Conservation (phyloP, 2,888 invertebrate species). For the Mythimna vitellina region DNA sequence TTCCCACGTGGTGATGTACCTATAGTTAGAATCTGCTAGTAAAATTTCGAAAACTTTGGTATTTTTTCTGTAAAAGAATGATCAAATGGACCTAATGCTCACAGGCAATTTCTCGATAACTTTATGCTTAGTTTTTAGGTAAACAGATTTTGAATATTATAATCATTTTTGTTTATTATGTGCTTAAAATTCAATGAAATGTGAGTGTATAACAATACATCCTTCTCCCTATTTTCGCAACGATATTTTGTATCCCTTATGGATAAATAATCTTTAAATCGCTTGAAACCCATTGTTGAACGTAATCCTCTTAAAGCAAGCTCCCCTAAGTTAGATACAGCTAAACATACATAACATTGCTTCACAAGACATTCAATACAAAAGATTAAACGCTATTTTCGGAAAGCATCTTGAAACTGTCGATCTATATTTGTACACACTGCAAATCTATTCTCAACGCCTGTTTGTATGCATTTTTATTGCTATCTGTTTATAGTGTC, state of each 20-base stretch:
- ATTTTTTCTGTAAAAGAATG: not conserved
- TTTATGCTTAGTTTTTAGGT: not conserved
- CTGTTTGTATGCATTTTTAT: not conserved
- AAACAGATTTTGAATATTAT: not conserved
- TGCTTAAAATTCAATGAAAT: not conserved
- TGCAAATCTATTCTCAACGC: not conserved
- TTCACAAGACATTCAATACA: constrained; percentile 1
- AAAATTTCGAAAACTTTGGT: not conserved
- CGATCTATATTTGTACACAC: not conserved
- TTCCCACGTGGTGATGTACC: not conserved
- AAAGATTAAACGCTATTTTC: constrained; percentile 17
- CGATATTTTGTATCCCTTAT: constrained; percentile 6
- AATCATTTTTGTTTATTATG: not conserved
- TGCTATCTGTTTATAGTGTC: not conserved
- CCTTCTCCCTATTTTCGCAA: not conserved
- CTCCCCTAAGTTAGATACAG: constrained; percentile 35
- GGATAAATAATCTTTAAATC: constrained; percentile 31
- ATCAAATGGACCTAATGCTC: not conserved
- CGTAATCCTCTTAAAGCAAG: constrained; percentile 49
- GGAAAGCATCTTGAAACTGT: not conserved
- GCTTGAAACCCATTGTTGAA: constrained; percentile 32
- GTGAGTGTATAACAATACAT: not conserved
- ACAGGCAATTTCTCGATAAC: not conserved
- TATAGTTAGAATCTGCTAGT: not conserved
- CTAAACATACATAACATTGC: constrained; percentile 9